Evolutionary conservation across 2,888 invertebrate genomes (phyloP).

Genomic region (Galeopsomyia nigrocyanea): DNA sequence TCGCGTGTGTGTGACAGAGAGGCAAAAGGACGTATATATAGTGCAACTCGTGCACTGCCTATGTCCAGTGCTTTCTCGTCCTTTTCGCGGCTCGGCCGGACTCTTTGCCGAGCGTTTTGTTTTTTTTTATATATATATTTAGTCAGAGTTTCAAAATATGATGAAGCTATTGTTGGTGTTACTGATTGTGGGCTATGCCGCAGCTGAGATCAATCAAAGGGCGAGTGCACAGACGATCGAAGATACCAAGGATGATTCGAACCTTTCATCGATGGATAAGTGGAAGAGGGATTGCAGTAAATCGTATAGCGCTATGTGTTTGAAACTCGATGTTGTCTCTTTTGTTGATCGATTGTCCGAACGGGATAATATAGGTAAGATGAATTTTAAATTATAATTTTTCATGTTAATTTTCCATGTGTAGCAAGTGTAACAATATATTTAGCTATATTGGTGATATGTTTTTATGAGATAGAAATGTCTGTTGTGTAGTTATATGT

Average conservation of each 20-base stretch:
- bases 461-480: too few relatives aligned
- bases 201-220: slow-evolving; percentile 52
- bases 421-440: too few relatives aligned
- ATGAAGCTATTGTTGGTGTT: slow-evolving; percentile 21
- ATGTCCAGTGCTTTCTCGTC: slow-evolving; percentile 59
- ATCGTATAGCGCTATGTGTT: slow-evolving; percentile 79
- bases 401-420: too few relatives aligned
- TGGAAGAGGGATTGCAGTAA: slow-evolving; percentile 72
- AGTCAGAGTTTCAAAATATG: not conserved
- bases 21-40: slow-evolving; percentile 68
- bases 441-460: too few relatives aligned
- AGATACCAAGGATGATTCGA: not conserved
- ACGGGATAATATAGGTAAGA: slow-evolving; percentile 74
- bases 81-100: slow-evolving; percentile 26
- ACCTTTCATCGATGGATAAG: slow-evolving; percentile 56
- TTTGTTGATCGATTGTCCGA: slow-evolving; percentile 82
- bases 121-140: not conserved
- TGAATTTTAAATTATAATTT: too few relatives aligned
- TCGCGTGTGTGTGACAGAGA: slow-evolving; percentile 58
- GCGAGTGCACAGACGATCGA: slow-evolving; percentile 27
- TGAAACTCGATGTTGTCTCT: slow-evolving; percentile 83
- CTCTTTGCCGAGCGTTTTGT: not conserved
- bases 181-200: slow-evolving; percentile 50
- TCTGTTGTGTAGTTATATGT: too few relatives aligned
- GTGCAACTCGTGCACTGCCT: slow-evolving; percentile 60